Evolutionary conservation across 2,797 vertebrate species (phyloP).

Genomic region (Phoxinus dragarum): DNA sequence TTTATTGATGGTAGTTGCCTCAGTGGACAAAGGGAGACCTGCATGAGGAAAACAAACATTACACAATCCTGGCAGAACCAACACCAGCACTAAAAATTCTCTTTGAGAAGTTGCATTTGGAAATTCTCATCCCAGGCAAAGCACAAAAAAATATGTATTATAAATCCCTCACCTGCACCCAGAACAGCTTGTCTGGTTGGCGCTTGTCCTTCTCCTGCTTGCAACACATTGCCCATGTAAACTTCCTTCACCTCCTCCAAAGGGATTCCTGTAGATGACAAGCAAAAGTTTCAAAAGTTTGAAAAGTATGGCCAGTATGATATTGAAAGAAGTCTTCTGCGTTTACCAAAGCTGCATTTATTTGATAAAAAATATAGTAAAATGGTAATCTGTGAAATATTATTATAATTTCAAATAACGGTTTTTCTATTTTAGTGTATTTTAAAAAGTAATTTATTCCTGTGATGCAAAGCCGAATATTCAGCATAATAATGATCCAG

Average conservation of each 20-base stretch:
- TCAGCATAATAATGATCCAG: neutral
- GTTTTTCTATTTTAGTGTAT: neutral
- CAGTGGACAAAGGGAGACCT: conserved; percentile 89
- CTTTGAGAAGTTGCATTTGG: neutral
- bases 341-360: neutral
- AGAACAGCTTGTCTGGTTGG: conserved; percentile 91
- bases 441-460: neutral
- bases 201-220: conserved; percentile 95
- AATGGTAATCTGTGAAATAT: neutral
- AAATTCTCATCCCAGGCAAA: neutral
- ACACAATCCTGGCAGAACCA: neutral
- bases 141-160: neutral
- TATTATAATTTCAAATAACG: too few species aligned
- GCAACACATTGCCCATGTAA: conserved; percentile 97
- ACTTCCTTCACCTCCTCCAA: conserved; percentile 93
- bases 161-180: conserved; percentile 85
- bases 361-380: neutral
- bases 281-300: neutral
- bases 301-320: too few species aligned
- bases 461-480: neutral
- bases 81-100: conserved; percentile 2
- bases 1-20: conserved; percentile 97
- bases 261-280: conserved; percentile 82
- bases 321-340: neutral
- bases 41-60: conserved; percentile 42